A percentile compares a stretch with the other conserved stretches of the same genome.
phyloP scores from a whole-genome alignment of 2,113 vertebrate species.

The Bungarus multicinctus region DNA sequence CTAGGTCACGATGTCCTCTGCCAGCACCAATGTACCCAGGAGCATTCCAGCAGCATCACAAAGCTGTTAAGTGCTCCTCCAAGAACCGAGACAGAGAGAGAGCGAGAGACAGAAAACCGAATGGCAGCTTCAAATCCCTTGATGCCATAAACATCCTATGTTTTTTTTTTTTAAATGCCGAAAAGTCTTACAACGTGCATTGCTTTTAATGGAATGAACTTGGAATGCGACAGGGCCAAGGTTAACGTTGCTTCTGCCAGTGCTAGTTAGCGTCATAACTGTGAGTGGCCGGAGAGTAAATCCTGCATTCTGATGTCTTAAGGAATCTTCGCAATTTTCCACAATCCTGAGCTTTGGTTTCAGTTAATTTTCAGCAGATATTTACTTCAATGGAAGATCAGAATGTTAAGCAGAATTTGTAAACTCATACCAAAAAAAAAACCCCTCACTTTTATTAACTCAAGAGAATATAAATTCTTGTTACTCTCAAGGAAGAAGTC shows the following conservation, averaged over 20 bases:
- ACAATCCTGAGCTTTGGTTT: background rate
- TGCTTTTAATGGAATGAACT: background rate
- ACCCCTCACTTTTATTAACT: background rate
- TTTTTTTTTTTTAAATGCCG: background rate
- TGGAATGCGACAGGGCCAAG: background rate
- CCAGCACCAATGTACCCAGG: background rate
- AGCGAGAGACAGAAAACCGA: background rate
- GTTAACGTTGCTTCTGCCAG: conserved; percentile 9
- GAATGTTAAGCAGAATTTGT: background rate
- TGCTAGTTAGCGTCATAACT: conserved; percentile 4
- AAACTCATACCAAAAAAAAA: background rate
- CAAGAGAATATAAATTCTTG: conserved; percentile 24
- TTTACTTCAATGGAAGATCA: conserved; percentile 23
- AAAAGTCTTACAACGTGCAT: background rate
- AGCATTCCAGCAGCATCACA: background rate
- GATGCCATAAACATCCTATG: background rate
- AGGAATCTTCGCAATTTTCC: background rate
- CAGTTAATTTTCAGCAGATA: conserved; percentile 16
- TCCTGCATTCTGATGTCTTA: background rate
- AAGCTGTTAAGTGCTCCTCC: background rate
- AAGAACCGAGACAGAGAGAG: background rate
- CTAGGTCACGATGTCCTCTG: background rate
- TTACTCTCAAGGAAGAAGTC: conserved; percentile 22
- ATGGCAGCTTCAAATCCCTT: conserved; percentile 23
- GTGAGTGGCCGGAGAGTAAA: background rate